Evolutionary conservation across 2,888 invertebrate genomes (phyloP).

Genomic region (Eumacrocentrus americanus): DNA sequence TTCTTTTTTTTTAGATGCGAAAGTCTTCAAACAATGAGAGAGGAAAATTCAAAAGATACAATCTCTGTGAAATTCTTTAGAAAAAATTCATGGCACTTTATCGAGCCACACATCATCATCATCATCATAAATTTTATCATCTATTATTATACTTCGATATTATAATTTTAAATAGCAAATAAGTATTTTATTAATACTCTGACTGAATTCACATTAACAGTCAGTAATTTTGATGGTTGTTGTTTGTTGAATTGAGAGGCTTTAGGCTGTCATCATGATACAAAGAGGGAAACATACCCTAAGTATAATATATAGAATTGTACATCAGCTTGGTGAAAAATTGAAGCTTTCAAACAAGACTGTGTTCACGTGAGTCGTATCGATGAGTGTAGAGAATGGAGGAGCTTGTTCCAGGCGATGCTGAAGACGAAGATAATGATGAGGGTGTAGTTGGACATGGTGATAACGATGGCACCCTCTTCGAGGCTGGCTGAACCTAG

Average conservation of each 20-base stretch:
- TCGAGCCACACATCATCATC: not conserved
- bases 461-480: conserved; percentile 52
- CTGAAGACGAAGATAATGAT: conserved; percentile 54
- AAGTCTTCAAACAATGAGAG: not conserved
- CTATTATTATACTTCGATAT: not conserved
- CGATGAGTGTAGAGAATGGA: conserved; percentile 58
- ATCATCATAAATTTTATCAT: not conserved
- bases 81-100: not conserved
- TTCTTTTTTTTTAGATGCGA: too few species aligned
- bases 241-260: not conserved
- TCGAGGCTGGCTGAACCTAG: conserved; percentile 56
- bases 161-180: not conserved
- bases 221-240: not conserved
- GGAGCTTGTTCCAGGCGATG: conserved; percentile 55
- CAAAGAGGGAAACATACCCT: too few species aligned
- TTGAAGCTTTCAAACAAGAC: conserved; percentile 48
- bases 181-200: not conserved
- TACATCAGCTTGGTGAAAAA: not conserved
- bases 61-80: too few species aligned
- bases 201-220: not conserved
- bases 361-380: conserved; percentile 56
- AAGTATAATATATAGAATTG: too few species aligned
- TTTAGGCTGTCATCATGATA: not conserved
- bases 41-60: not conserved
- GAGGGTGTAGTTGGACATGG: conserved; percentile 54